Percentiles rank a stretch among this genome's conserved stretches.
These are phyloP conservation scores for Drosophila melanogaster DNA, from an alignment of 1,140 invertebrate species.

Conservation along the genomic window DNA sequence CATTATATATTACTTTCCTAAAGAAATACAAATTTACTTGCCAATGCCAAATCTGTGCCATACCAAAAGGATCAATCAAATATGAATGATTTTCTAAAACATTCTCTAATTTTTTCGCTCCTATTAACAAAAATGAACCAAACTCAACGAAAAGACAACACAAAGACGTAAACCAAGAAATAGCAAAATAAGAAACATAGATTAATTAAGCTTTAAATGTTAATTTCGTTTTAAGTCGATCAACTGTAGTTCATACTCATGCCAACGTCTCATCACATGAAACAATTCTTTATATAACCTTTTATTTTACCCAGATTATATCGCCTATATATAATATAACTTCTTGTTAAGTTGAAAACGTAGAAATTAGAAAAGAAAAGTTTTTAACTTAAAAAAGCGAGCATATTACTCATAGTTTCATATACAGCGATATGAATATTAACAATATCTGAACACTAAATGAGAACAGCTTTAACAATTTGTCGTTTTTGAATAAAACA, in stretches of 20 bases:
- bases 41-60: conserved; percentile 78
- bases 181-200: conserved; percentile 57
- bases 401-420: conserved; percentile 3
- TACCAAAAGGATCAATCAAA: conserved; percentile 67
- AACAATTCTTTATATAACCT: conserved; percentile 24
- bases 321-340: background rate
- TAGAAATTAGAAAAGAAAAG: background rate
- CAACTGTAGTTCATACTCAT: conserved; percentile 14
- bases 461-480: background rate
- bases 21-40: conserved; percentile 33
- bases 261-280: conserved; percentile 63
- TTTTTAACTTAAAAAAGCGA: background rate
- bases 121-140: conserved; percentile 17
- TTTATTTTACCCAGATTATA: background rate
- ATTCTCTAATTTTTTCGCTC: conserved; percentile 8
- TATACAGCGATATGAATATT: conserved; percentile 10
- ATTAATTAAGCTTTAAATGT: conserved; percentile 54
- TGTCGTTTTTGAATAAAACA: conserved; percentile 1
- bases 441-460: conserved; percentile 1
- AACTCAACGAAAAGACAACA: conserved; percentile 23
- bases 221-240: conserved; percentile 65
- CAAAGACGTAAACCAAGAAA: conserved; percentile 13
- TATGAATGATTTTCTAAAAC: conserved; percentile 37
- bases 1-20: conserved; percentile 22
- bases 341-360: conserved; percentile 5